These are phyloP conservation scores for Anastrepha obliqua DNA, from an alignment of 1,140 invertebrate species.

Conservation along the genomic window DNA sequence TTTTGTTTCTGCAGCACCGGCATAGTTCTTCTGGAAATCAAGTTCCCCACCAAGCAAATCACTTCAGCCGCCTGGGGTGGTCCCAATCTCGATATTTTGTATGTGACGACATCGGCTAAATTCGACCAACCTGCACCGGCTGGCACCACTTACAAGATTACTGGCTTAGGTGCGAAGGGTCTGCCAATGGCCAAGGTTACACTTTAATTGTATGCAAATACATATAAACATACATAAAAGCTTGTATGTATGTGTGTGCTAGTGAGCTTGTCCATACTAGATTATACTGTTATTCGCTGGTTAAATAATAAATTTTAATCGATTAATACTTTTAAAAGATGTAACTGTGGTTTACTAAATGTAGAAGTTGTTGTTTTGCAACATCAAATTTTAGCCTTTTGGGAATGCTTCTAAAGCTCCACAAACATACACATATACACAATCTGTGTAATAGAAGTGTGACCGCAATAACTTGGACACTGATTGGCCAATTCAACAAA, in stretches of 20 bases:
- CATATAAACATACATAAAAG: not conserved
- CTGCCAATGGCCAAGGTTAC: constrained; percentile 64
- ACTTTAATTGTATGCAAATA: constrained; percentile 39
- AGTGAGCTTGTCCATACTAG: not conserved
- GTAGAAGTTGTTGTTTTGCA: too few relatives aligned
- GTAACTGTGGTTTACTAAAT: too few relatives aligned
- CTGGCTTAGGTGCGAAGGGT: constrained; percentile 80
- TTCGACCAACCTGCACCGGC: constrained; percentile 78
- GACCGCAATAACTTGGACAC: too few relatives aligned
- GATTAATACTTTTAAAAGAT: too few relatives aligned
- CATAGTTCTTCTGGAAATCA: constrained; percentile 69
- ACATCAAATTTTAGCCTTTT: too few relatives aligned
- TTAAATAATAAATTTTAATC: too few relatives aligned
- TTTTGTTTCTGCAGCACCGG: constrained; percentile 63
- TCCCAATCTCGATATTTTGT: constrained; percentile 82
- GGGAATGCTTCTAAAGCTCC: too few relatives aligned
- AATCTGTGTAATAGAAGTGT: too few relatives aligned
- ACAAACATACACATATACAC: too few relatives aligned
- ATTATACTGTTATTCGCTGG: too few relatives aligned
- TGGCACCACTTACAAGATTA: constrained; percentile 84
- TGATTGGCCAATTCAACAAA: too few relatives aligned
- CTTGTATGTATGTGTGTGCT: not conserved
- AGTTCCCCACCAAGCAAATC: constrained; percentile 80
- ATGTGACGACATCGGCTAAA: constrained; percentile 83
- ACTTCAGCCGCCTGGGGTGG: constrained; percentile 90